phyloP scores from a whole-genome alignment of 1,140 invertebrate genomes.

The Caenorhabditis brenneri region DNA sequence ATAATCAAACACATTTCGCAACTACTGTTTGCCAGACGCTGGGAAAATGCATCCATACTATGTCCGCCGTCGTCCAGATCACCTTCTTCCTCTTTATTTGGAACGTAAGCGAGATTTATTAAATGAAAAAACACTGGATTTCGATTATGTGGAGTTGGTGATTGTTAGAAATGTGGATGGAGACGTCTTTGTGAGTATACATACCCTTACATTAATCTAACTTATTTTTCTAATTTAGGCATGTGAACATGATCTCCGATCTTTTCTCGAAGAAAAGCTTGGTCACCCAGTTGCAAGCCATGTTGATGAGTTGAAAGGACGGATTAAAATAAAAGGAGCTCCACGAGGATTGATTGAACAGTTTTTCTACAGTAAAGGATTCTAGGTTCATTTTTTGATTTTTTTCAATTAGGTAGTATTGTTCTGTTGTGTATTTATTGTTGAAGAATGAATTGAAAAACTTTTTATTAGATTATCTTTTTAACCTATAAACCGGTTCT shows the following conservation, averaged over 20 bases:
- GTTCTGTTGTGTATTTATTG: not conserved
- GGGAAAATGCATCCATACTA: slow-evolving; percentile 77
- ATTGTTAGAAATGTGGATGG: slow-evolving; percentile 80
- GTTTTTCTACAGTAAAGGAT: slow-evolving; percentile 81
- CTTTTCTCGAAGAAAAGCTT: slow-evolving; percentile 76
- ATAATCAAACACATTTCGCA: not conserved
- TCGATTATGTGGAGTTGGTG: slow-evolving; percentile 69
- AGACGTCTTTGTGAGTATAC: slow-evolving; percentile 80
- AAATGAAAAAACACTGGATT: slow-evolving; percentile 76
- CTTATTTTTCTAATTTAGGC: slow-evolving; percentile 65
- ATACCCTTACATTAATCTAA: slow-evolving; percentile 1
- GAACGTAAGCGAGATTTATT: slow-evolving; percentile 75
- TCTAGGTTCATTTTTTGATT: slow-evolving; percentile 75
- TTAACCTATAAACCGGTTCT: not conserved
- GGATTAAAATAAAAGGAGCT: slow-evolving; percentile 81
- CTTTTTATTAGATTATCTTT: not conserved
- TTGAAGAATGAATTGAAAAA: not conserved
- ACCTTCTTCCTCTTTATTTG: slow-evolving; percentile 84
- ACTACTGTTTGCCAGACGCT: slow-evolving; percentile 72
- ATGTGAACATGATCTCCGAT: slow-evolving; percentile 78
- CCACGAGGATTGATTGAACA: slow-evolving; percentile 77
- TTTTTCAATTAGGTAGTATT: slow-evolving; percentile 70
- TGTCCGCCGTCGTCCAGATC: slow-evolving; percentile 80
- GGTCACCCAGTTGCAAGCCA: slow-evolving; percentile 76
- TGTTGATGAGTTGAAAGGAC: slow-evolving; percentile 80